Base-by-base conservation (phyloP, 2,797 vertebrate species). In the Poecilia picta region DNA sequence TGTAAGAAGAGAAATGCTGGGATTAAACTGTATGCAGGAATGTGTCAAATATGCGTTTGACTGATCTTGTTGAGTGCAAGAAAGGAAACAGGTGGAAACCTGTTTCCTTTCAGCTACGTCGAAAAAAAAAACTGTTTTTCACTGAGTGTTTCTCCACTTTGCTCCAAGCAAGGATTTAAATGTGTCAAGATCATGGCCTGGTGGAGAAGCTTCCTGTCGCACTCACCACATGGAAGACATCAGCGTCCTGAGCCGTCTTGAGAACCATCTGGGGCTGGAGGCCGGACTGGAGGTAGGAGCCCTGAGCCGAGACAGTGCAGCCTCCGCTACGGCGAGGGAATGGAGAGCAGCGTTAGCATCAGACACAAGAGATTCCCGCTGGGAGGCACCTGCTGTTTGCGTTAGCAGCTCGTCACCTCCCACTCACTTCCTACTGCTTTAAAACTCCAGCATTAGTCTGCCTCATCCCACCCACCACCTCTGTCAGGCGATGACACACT, bases 171-270 rank as follows among this genome's bases (percentile, higher is more conserved):
- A 31, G 28, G 13, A 33, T 62, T 33, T 33, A 16, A 33, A 62
- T 62, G 57, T 2, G 62, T 57, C 18, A 64, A 57, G 25, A n/a
- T 28, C 23, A 57, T 7, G 8, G 53, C 53, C 53, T 31, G 6
- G 2, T 2, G 28, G 57, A 31, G 28, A 59, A 57, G 25, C 68
- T 39, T 33, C 36, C 18, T 4, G 23, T 0, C 12, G 46, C 31
- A 97, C 98, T 97, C 94, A 99, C 98, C 97, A 98, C 97, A 57
- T 97, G 96, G 91, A 98, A 98, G 92, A 97, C 97, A 91, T 92
- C 95, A 74, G 92, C 93, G 23, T 97, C 94, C 83, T 97, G 96
- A 28, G 87, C 95, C 46, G 97, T 95, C 79, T 94, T 95, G 93
- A 99, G 97, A 82, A 98, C 95, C 97, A 99, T 98, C 94, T 95